Percentiles rank a stretch among this genome's conserved stretches.
Evolutionary conservation across 2,888 invertebrate species (phyloP).

Genomic region (Carabus problematicus): DNA sequence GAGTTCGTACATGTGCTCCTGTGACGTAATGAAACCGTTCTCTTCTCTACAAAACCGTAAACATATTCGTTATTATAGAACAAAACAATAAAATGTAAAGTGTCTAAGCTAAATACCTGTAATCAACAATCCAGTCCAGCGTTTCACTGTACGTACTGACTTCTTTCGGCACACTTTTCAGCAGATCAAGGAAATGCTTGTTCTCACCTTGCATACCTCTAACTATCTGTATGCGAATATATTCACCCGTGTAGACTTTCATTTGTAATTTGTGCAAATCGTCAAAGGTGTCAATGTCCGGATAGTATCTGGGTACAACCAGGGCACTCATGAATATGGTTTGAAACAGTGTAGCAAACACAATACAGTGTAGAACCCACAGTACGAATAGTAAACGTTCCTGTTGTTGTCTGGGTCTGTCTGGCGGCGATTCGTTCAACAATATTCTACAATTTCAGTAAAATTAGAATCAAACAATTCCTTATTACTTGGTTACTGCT

Average conservation of each 20-base stretch:
- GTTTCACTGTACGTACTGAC: slow-evolving; percentile 26
- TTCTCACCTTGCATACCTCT: slow-evolving; percentile 6
- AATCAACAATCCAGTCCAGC: slow-evolving; percentile 24
- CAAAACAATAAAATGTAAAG: neutral
- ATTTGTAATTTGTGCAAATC: neutral
- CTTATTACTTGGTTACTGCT: neutral
- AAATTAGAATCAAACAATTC: neutral
- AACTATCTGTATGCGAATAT: slow-evolving; percentile 7
- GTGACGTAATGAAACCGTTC: neutral
- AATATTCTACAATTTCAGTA: neutral
- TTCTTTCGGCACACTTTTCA: slow-evolving; percentile 5
- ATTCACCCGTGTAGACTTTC: neutral
- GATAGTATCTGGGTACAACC: neutral
- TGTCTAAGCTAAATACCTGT: slow-evolving; percentile 8
- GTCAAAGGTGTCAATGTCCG: slow-evolving; percentile 2
- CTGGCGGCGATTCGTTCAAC: slow-evolving; percentile 17
- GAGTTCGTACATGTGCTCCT: neutral
- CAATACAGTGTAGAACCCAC: slow-evolving; percentile 4
- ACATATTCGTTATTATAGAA: slow-evolving; percentile 1
- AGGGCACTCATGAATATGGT: neutral
- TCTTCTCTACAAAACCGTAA: slow-evolving; percentile 14
- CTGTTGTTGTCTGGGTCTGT: neutral
- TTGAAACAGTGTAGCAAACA: slow-evolving; percentile 6
- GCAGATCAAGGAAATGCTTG: slow-evolving; percentile 6
- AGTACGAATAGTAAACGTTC: neutral